These are phyloP conservation scores for Halotydeus destructor DNA, from an alignment of 1,140 invertebrate genomes.

Conservation along the genomic window DNA sequence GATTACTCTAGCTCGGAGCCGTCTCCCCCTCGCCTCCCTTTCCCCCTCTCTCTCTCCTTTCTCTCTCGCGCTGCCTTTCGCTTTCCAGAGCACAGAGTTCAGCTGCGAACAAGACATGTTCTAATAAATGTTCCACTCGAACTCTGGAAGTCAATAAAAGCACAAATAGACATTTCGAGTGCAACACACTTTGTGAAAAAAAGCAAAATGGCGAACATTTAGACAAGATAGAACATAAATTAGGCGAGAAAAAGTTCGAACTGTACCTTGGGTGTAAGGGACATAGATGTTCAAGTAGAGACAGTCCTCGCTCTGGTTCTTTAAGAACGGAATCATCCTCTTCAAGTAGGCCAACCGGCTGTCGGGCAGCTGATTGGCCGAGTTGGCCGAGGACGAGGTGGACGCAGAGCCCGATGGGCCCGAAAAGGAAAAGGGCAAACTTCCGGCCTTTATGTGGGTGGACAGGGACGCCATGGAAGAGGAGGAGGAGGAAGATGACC, in stretches of 20 bases:
- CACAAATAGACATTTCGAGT: no score
- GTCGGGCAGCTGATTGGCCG: constrained; percentile 40
- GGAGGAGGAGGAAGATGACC: no score
- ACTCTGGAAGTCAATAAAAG: no score
- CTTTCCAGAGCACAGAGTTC: background rate
- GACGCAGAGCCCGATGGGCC: no score
- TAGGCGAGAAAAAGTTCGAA: background rate
- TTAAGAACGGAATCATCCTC: constrained; percentile 41
- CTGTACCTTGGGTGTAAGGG: constrained; percentile 27
- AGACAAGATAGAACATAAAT: background rate
- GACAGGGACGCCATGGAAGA: no score
- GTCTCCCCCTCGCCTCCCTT: background rate
- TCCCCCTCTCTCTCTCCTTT: constrained; percentile 3
- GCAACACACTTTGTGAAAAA: no score
- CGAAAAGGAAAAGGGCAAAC: no score
- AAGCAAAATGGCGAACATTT: background rate
- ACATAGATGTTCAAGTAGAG: constrained; percentile 78
- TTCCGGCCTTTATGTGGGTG: no score
- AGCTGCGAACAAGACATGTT: no score
- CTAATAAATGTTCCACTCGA: no score
- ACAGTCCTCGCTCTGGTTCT: constrained; percentile 76
- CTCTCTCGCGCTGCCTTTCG: constrained; percentile 1
- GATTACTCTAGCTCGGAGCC: no score
- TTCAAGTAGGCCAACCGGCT: constrained; percentile 51
- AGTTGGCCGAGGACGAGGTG: constrained; percentile 31